phyloP scores from a whole-genome alignment of 2,113 vertebrate genomes.

The Dendropsophus ebraccatus region DNA sequence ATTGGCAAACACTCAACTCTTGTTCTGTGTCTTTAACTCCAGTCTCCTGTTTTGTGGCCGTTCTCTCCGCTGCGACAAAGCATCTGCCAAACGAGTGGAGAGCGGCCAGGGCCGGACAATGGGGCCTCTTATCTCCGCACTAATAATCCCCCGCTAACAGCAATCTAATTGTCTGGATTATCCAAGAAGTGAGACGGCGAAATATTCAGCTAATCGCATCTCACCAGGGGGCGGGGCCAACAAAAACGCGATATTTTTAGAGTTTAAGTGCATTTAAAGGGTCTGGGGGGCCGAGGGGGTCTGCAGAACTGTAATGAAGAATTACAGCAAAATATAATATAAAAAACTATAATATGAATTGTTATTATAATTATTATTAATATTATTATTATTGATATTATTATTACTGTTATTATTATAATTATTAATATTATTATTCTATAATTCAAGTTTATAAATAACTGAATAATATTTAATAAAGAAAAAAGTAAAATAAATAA shows the following conservation, averaged over 20 bases:
- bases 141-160: slow-evolving; percentile 73
- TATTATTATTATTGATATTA: too few relatives aligned
- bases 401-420: too few relatives aligned
- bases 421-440: too few relatives aligned
- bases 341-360: too few relatives aligned
- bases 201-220: slow-evolving; percentile 73
- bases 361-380: too few relatives aligned
- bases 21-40: slow-evolving; percentile 80
- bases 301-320: neutral
- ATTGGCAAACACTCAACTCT: slow-evolving; percentile 79
- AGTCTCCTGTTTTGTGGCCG: slow-evolving; percentile 69
- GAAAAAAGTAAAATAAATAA: too few relatives aligned
- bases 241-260: neutral
- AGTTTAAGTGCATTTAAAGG: neutral
- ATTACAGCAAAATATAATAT: neutral
- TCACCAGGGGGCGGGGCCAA: slow-evolving; percentile 72
- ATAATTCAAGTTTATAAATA: too few relatives aligned
- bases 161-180: slow-evolving; percentile 77
- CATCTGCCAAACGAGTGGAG: slow-evolving; percentile 75
- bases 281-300: too few relatives aligned
- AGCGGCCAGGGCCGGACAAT: slow-evolving; percentile 75
- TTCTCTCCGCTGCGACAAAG: slow-evolving; percentile 76
- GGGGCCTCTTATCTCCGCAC: slow-evolving; percentile 72
- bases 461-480: too few relatives aligned
- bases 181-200: slow-evolving; percentile 73